Conservation (phyloP, 2,113 vertebrate species). For the Nycticorax nycticorax region DNA sequence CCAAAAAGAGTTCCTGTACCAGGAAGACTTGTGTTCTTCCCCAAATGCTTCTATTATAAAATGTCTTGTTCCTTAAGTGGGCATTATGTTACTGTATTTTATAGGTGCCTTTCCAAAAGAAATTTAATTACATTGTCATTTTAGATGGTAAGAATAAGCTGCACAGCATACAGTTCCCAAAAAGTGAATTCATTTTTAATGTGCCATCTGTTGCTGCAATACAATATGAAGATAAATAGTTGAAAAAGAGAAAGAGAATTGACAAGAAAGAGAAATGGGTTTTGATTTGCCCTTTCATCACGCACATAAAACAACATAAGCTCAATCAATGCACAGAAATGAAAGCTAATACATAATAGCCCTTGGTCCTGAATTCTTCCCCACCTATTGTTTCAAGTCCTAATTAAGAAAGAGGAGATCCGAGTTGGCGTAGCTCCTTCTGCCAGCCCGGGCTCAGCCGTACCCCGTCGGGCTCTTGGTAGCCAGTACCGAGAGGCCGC, state of each 20-base stretch:
- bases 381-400: conserved; percentile 66
- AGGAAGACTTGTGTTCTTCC: background rate
- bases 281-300: conserved; percentile 76
- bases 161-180: background rate
- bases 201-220: conserved; percentile 56
- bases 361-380: conserved; percentile 36
- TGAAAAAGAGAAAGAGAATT: conserved; percentile 57
- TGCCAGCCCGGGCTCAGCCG: conserved; percentile 13
- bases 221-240: conserved; percentile 49
- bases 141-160: background rate
- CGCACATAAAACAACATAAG: conserved; percentile 51
- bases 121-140: background rate
- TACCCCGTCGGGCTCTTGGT: conserved; percentile 67
- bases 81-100: conserved; percentile 18
- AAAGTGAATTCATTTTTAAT: conserved; percentile 62
- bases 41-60: background rate
- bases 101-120: background rate
- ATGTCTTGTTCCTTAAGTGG: background rate
- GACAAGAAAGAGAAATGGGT: conserved; percentile 62
- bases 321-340: conserved; percentile 75
- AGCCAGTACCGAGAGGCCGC: conserved; percentile 2
- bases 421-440: conserved; percentile 49
- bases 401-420: conserved; percentile 66
- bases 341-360: conserved; percentile 77
- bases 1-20: background rate